Percentiles rank a stretch among this genome's conserved stretches.
Conservation (phyloP, 2,888 invertebrate genomes). For the Ophion slaviceki region DNA sequence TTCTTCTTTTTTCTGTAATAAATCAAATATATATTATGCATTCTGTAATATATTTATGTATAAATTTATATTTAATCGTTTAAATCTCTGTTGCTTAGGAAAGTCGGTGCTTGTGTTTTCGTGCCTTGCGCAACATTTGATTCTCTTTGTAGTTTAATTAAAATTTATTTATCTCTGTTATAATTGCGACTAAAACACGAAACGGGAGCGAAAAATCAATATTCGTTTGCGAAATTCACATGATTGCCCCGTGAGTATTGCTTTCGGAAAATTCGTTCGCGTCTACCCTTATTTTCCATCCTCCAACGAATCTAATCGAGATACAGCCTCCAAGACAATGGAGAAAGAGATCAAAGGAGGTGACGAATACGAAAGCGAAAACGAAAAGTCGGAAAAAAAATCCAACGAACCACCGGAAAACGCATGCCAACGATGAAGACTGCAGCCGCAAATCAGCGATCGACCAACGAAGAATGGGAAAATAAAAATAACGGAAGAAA, state of each 20-base stretch:
- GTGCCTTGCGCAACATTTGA: slow-evolving; percentile 65
- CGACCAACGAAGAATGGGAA: slow-evolving; percentile 39
- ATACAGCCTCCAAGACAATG: background rate
- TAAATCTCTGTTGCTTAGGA: slow-evolving; percentile 62
- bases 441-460: slow-evolving; percentile 49
- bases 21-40: slow-evolving; percentile 52
- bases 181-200: slow-evolving; percentile 27
- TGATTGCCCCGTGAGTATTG: slow-evolving; percentile 19
- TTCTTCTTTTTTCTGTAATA: slow-evolving; percentile 37
- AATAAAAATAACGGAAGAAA: slow-evolving; percentile 41
- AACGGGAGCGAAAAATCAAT: background rate
- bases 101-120: slow-evolving; percentile 64
- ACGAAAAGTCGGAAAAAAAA: slow-evolving; percentile 7
- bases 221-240: slow-evolving; percentile 3
- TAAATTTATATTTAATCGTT: slow-evolving; percentile 18
- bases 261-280: slow-evolving; percentile 3
- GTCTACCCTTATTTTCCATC: background rate
- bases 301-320: background rate
- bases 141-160: slow-evolving; percentile 42
- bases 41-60: slow-evolving; percentile 40
- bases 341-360: slow-evolving; percentile 26
- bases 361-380: slow-evolving; percentile 18
- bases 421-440: slow-evolving; percentile 53
- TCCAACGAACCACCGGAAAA: slow-evolving; percentile 32
- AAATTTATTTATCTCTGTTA: slow-evolving; percentile 23